Conservation (phyloP, 2,888 invertebrate species). For the Microplitis manilae region DNA sequence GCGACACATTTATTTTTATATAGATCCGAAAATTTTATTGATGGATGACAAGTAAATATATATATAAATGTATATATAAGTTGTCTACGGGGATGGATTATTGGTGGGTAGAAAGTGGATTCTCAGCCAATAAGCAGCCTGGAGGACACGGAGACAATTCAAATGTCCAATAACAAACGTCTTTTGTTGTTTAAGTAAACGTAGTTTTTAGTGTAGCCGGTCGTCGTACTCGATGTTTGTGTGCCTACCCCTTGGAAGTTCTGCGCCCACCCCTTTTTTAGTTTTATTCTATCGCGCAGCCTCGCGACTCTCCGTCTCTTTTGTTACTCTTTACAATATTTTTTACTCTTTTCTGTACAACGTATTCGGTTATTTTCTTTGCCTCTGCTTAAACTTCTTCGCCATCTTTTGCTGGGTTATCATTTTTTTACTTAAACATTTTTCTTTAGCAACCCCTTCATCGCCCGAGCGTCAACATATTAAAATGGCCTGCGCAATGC, state of each 20-base stretch:
- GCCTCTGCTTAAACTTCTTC: conserved; percentile 34
- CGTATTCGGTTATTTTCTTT: conserved; percentile 30
- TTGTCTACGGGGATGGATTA: conserved; percentile 28
- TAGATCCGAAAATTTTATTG: background rate
- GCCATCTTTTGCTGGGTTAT: conserved; percentile 47
- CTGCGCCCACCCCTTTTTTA: conserved; percentile 36
- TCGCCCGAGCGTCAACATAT: conserved; percentile 64
- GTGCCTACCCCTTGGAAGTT: conserved; percentile 45
- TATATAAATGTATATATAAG: conserved; percentile 17
- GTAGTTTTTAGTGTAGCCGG: conserved; percentile 59
- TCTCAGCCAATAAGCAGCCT: conserved; percentile 67
- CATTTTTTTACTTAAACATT: conserved; percentile 44
- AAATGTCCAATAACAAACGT: conserved; percentile 72
- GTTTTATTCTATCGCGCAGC: conserved; percentile 42
- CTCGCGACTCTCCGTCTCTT: conserved; percentile 23
- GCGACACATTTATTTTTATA: conserved; percentile 3
- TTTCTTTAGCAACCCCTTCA: conserved; percentile 44
- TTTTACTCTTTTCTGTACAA: conserved; percentile 37
- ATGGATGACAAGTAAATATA: background rate
- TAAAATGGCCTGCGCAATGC: conserved; percentile 65
- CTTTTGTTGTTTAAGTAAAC: conserved; percentile 71
- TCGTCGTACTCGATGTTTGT: conserved; percentile 58
- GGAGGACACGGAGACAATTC: conserved; percentile 69
- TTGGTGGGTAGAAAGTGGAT: conserved; percentile 42
- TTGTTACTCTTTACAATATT: conserved; percentile 29